Percentiles rank a stretch among this genome's conserved stretches.
Evolutionary conservation across 2,888 invertebrate species (phyloP).

Genomic region (Ctena decussata): DNA sequence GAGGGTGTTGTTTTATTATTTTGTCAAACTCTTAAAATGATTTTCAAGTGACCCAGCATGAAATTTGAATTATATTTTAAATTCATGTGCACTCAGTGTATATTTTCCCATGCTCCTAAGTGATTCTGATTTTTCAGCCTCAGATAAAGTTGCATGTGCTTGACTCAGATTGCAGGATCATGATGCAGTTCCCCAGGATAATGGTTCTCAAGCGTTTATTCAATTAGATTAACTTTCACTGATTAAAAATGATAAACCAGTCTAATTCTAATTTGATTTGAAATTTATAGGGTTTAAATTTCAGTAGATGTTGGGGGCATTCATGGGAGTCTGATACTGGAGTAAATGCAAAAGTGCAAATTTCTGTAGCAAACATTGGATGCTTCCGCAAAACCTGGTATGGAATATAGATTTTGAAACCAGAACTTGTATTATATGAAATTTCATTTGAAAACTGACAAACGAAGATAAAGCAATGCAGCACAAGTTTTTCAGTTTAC

Average conservation of each 20-base stretch:
- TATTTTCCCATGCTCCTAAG: background rate
- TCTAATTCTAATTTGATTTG: background rate
- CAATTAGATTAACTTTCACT: background rate
- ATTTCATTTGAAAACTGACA: too few species aligned
- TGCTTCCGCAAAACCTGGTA: too few species aligned
- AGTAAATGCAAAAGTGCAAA: too few species aligned
- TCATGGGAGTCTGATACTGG: too few species aligned
- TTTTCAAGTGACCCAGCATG: slow-evolving; percentile 5
- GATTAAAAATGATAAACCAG: background rate
- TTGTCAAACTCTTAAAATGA: background rate
- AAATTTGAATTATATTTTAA: background rate
- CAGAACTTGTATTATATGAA: too few species aligned
- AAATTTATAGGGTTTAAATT: background rate
- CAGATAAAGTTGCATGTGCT: background rate
- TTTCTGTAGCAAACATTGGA: too few species aligned
- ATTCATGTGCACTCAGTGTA: background rate
- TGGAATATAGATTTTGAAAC: too few species aligned
- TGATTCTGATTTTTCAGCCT: background rate
- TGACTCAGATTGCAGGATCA: background rate
- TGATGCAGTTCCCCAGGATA: background rate
- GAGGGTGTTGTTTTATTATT: background rate
- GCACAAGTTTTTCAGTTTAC: too few species aligned
- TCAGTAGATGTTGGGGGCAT: background rate
- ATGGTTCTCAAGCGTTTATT: background rate
- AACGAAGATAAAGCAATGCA: too few species aligned